Conservation (phyloP, 2,888 invertebrate species). For the Hanleya hanleyi region DNA sequence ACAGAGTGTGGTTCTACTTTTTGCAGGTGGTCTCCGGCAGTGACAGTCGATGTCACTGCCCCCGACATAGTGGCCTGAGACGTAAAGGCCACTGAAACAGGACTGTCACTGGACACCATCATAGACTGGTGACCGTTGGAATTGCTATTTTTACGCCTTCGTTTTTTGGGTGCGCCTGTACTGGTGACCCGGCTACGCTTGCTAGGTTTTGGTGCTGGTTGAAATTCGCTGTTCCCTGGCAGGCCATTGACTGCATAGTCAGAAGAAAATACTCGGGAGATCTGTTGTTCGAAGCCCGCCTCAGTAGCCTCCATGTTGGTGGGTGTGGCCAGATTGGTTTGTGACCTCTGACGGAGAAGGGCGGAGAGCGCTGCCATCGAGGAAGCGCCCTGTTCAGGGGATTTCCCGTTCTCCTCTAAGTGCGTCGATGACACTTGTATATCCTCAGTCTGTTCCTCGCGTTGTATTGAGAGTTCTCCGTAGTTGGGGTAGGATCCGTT, state of each 20-base stretch:
- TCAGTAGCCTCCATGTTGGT: background rate
- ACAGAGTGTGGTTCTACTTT: background rate
- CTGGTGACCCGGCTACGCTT: constrained; percentile 5
- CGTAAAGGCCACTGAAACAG: background rate
- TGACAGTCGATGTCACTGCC: background rate
- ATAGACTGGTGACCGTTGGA: background rate
- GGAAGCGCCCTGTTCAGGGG: background rate
- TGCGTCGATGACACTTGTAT: background rate
- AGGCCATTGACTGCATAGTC: no score
- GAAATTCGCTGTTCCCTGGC: background rate
- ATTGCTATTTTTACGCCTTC: background rate
- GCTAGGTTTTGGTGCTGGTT: background rate
- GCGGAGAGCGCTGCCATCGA: constrained; percentile 63
- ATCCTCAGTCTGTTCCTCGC: background rate
- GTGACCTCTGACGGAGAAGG: constrained; percentile 56
- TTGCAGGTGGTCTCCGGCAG: background rate
- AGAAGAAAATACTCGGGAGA: no score
- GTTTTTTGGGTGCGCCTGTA: background rate
- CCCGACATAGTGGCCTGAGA: background rate
- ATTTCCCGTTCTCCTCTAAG: background rate
- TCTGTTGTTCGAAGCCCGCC: no score
- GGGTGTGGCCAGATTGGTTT: constrained; percentile 22
- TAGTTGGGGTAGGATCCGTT: constrained; percentile 11
- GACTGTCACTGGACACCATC: background rate
- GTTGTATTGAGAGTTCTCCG: constrained; percentile 1